Evolutionary conservation across 2,888 invertebrate species (phyloP), one percentile per base, ranked within the genome.

Genomic region (Allygus modestus): DNA sequence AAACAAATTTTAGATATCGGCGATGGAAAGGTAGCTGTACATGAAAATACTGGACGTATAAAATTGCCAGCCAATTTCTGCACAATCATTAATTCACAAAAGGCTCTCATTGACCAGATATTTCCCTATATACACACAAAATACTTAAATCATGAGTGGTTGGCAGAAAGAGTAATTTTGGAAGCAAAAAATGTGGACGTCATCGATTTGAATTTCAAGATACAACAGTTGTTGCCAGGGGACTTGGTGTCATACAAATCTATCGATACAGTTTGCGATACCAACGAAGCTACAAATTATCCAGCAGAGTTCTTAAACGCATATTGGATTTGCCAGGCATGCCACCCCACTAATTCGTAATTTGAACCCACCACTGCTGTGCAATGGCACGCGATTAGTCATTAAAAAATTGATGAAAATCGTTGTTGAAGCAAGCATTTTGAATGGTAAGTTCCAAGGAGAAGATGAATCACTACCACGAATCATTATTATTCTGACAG

Each of bases 331-430:
- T 87, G 51, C 85, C 86, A 51, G 84, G 87, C 41, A 88, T 88
- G 43, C 85, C 88, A 85, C 37, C 37, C 5, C 37, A 37, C 37
- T 7, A 7, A 83, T 88, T 81, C 37, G 37, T 7, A 37, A 37
- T 37, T 84, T 89, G 9, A 87, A 89, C 81, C 87, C 82, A 85
- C 88, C 87, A 51, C 85, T 82, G 65, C 85, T 89, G 20, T 89
- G 88, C 85, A 89, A 89, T 84, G 88, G 89, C 1, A 89, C 85
- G 23, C 84, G 87, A 41, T 85, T 89, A 54, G 86, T 84, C 9
- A 77, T 87, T 7, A 86, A 85, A 77, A 86, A 88, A 87, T 9
- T 37, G 84, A 87, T 86, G 77, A 87, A 86, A 43, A 88, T 88
- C 77, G 86, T 88, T 12, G 87, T 88, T 77, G 85, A 88, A 85